Evolutionary conservation across 2,888 invertebrate species (phyloP).

Genomic region (Amaurobius ferox): DNA sequence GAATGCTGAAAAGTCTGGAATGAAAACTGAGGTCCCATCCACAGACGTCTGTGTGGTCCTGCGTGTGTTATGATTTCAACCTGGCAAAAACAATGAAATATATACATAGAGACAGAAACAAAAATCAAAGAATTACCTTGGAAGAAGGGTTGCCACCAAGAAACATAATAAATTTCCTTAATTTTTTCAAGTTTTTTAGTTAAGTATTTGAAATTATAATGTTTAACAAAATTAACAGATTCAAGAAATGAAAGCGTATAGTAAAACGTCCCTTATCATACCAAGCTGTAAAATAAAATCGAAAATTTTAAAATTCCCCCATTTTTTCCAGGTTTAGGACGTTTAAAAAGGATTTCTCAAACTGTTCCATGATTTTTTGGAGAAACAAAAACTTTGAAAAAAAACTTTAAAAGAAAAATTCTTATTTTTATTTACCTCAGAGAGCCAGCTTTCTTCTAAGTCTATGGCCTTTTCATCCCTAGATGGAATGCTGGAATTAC

Average conservation of each 20-base stretch:
- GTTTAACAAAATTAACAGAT: too few species aligned
- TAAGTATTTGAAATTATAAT: too few species aligned
- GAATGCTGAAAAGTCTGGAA: slow-evolving; percentile 89
- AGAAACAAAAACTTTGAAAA: background rate
- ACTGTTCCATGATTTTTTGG: background rate
- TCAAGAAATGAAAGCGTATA: too few species aligned
- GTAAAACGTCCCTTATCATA: too few species aligned
- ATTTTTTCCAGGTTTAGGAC: background rate
- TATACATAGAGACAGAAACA: too few species aligned
- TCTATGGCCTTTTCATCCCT: slow-evolving; percentile 77
- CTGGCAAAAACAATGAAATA: slow-evolving; percentile 78
- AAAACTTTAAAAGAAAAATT: slow-evolving; percentile 7
- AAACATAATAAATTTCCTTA: too few species aligned
- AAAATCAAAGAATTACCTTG: too few species aligned
- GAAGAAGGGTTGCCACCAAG: too few species aligned
- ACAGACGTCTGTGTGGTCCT: slow-evolving; percentile 93
- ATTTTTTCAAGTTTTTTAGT: too few species aligned
- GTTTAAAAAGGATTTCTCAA: background rate
- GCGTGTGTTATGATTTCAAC: slow-evolving; percentile 98
- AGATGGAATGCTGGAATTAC: slow-evolving; percentile 33
- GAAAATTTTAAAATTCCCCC: too few species aligned
- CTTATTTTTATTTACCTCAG: slow-evolving; percentile 81
- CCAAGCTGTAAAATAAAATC: too few species aligned
- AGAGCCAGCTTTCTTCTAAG: slow-evolving; percentile 91
- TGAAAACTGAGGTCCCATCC: slow-evolving; percentile 99